phyloP scores from a whole-genome alignment of 2,888 invertebrate genomes.

The Stegophylla sp. region DNA sequence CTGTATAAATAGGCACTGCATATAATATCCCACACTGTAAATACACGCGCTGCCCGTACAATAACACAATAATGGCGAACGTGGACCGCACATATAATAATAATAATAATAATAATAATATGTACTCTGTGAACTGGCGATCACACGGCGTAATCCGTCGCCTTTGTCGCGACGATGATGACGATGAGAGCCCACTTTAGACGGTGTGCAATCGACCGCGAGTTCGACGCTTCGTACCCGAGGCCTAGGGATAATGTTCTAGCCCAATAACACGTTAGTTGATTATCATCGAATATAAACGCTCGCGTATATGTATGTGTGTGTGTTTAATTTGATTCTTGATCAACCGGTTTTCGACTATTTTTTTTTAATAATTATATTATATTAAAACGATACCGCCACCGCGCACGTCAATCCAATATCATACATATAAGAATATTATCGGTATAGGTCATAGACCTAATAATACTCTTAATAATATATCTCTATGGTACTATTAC shows the following conservation, averaged over 20 bases:
- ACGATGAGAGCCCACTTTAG: not conserved
- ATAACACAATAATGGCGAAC: no score
- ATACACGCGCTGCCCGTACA: no score
- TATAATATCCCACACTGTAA: no score
- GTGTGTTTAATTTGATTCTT: slow-evolving; percentile 21
- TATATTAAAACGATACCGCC: no score
- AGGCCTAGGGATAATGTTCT: slow-evolving; percentile 2
- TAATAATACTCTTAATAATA: no score
- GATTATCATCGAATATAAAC: slow-evolving; percentile 36
- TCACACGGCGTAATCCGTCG: not conserved
- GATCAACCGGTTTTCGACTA: slow-evolving; percentile 18
- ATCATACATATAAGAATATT: no score
- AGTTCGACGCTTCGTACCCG: not conserved
- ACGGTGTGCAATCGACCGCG: slow-evolving; percentile 55
- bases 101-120: no score
- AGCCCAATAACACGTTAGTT: slow-evolving; percentile 16
- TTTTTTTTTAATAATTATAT: not conserved
- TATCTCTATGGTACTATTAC: no score
- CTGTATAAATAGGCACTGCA: no score
- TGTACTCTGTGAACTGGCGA: not conserved
- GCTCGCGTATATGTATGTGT: not conserved
- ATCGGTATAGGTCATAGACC: no score
- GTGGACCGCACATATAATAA: no score
- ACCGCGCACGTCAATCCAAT: no score
- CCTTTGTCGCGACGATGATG: slow-evolving; percentile 4